Percentiles rank a stretch among this genome's conserved stretches.
Evolutionary conservation across 2,113 vertebrate species (phyloP).

Genomic region (Cavia porcellus): DNA sequence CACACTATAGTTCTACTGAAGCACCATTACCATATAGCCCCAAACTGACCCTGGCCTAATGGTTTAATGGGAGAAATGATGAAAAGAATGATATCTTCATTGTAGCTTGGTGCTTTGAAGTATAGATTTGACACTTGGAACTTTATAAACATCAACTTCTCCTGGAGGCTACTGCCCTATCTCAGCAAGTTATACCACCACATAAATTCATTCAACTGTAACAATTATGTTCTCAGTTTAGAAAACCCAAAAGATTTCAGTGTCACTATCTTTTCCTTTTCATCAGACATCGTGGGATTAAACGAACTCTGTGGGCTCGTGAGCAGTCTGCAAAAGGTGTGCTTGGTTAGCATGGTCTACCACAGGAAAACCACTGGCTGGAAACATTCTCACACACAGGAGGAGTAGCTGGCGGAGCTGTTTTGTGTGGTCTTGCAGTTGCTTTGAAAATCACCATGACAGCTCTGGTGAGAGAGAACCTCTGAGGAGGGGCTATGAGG

Average conservation of each 20-base stretch:
- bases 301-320: not conserved
- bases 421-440: not conserved
- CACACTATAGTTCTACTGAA: not conserved
- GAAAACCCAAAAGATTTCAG: not conserved
- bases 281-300: not conserved
- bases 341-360: fast-evolving
- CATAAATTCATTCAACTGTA: not conserved
- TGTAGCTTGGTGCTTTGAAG: not conserved
- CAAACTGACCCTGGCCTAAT: too few relatives aligned
- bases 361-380: fast-evolving
- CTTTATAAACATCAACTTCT: not conserved
- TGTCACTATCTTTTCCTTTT: not conserved
- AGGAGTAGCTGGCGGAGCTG: fast-evolving
- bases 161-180: not conserved
- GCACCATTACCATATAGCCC: not conserved
- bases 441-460: slow-evolving; percentile 57
- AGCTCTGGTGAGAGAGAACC: slow-evolving; percentile 35
- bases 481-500: not conserved
- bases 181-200: not conserved
- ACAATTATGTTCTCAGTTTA: not conserved
- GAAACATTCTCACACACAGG: fast-evolving
- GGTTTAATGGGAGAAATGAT: not conserved
- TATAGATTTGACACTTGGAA: not conserved
- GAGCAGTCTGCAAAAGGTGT: fast-evolving
- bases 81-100: not conserved